Percentiles rank a stretch among this genome's conserved stretches.
Evolutionary conservation across 1,140 invertebrate species (phyloP).

Genomic region (Macrotrachela quadricornifera): DNA sequence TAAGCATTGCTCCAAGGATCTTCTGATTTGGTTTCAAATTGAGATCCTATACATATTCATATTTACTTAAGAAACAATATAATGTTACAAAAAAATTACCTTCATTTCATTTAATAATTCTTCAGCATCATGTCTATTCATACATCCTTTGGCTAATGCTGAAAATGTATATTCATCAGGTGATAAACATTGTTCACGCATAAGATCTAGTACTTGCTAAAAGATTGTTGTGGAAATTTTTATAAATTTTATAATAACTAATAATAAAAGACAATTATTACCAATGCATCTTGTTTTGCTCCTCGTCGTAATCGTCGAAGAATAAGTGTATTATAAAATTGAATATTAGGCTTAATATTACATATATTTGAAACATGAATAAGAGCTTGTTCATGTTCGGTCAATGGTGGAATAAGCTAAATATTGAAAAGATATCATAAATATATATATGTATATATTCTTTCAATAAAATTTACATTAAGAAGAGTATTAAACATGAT

Average conservation of each 20-base stretch:
- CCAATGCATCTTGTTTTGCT: neutral
- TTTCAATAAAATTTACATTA: slow-evolving; percentile 24
- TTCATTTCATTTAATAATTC: slow-evolving; percentile 47
- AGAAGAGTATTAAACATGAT: slow-evolving; percentile 56
- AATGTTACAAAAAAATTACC: slow-evolving; percentile 12
- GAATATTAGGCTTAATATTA: slow-evolving; percentile 45
- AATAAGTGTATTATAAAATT: slow-evolving; percentile 65
- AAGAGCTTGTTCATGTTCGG: slow-evolving; percentile 42
- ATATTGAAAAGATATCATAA: no score
- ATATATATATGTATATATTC: no score
- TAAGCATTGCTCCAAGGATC: no score
- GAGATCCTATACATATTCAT: no score
- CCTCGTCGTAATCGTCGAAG: slow-evolving; percentile 37
- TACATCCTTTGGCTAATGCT: slow-evolving; percentile 53
- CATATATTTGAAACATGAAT: slow-evolving; percentile 37
- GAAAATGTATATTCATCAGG: slow-evolving; percentile 64
- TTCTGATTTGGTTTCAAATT: no score
- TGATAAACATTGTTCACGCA: slow-evolving; percentile 37
- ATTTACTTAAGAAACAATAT: no score
- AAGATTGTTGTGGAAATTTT: no score
- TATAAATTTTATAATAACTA: slow-evolving; percentile 3
- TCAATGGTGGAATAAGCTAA: slow-evolving; percentile 37
- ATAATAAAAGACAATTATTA: slow-evolving; percentile 6
- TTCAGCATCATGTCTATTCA: slow-evolving; percentile 35
- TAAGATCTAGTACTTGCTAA: slow-evolving; percentile 40